A percentile compares a stretch with the other conserved stretches of the same genome.
Evolutionary conservation across 92 coral and sea anemone species (phyloP).

Genomic region (Actinostola sp.): DNA sequence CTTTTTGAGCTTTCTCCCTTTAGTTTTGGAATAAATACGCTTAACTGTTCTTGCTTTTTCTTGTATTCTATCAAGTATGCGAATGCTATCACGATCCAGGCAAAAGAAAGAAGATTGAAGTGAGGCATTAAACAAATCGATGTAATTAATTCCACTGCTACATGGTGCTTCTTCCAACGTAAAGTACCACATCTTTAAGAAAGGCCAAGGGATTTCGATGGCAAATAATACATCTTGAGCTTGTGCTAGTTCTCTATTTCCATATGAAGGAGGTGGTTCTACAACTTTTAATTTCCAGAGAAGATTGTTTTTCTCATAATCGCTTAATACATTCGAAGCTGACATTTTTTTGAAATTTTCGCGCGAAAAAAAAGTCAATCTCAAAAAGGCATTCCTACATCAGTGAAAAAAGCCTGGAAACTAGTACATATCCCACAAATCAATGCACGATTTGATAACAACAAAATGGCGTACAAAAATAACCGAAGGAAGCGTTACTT

Average conservation of each 20-base stretch:
- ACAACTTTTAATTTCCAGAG: no score
- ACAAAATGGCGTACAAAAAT: no score
- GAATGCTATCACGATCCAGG: constrained; percentile 20
- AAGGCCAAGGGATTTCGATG: constrained; percentile 32
- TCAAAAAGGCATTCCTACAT: no score
- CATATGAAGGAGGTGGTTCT: no score
- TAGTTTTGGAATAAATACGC: constrained; percentile 14
- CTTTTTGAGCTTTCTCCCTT: constrained; percentile 39
- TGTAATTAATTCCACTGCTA: constrained; percentile 15
- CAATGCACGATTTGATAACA: no score
- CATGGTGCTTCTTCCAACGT: constrained; percentile 1
- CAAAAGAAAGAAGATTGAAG: constrained; percentile 37
- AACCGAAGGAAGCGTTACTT: no score
- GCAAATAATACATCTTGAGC: background rate
- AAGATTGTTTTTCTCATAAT: no score
- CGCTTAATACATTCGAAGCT: no score
- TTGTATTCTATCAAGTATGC: constrained; percentile 8
- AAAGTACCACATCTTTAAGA: background rate
- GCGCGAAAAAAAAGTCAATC: no score
- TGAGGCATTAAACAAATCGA: constrained; percentile 43
- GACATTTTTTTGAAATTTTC: no score
- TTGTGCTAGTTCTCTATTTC: background rate
- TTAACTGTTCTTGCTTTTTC: constrained; percentile 29
- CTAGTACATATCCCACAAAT: no score
- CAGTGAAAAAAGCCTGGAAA: no score